Percentiles rank a stretch among this genome's conserved stretches.
Evolutionary conservation across 1,140 invertebrate genomes (phyloP).

Genomic region (Lordiphosa clarofinis): DNA sequence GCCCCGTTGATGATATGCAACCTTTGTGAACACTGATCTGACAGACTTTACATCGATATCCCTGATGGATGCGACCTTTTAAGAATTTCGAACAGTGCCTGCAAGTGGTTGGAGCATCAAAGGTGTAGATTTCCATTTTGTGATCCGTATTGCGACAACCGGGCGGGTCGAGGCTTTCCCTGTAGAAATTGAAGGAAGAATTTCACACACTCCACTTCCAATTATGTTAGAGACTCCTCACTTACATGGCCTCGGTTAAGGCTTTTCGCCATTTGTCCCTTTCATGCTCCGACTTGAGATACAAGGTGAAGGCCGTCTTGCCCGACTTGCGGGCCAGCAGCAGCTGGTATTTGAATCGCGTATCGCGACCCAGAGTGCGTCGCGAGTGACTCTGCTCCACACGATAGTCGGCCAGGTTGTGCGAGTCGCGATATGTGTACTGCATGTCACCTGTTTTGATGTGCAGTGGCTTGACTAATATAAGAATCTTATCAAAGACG

Average conservation of each 20-base stretch:
- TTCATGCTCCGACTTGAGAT: slow-evolving; percentile 92
- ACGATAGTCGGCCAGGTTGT: slow-evolving; percentile 91
- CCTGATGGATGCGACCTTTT: slow-evolving; percentile 90
- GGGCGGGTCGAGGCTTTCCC: slow-evolving; percentile 92
- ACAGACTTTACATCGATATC: slow-evolving; percentile 89
- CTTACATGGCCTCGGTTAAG: slow-evolving; percentile 94
- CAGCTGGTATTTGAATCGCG: slow-evolving; percentile 90
- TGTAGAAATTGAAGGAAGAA: slow-evolving; percentile 70
- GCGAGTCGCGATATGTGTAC: slow-evolving; percentile 93
- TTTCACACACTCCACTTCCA: not conserved
- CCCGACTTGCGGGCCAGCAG: slow-evolving; percentile 90
- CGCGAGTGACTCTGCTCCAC: slow-evolving; percentile 88
- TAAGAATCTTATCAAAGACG: slow-evolving; percentile 97
- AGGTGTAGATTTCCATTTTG: slow-evolving; percentile 93
- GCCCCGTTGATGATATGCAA: slow-evolving; percentile 87
- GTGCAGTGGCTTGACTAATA: slow-evolving; percentile 94
- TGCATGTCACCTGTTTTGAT: slow-evolving; percentile 89
- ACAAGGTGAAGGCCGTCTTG: slow-evolving; percentile 92
- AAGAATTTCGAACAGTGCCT: slow-evolving; percentile 92
- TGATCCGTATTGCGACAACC: slow-evolving; percentile 90
- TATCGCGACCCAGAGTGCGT: slow-evolving; percentile 84
- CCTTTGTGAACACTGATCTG: slow-evolving; percentile 87
- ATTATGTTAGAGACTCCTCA: slow-evolving; percentile 21
- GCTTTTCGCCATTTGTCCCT: slow-evolving; percentile 95
- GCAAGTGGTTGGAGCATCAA: slow-evolving; percentile 90